Conservation (phyloP, 2,113 vertebrate genomes). For the Misgurnus mizolepis region DNA sequence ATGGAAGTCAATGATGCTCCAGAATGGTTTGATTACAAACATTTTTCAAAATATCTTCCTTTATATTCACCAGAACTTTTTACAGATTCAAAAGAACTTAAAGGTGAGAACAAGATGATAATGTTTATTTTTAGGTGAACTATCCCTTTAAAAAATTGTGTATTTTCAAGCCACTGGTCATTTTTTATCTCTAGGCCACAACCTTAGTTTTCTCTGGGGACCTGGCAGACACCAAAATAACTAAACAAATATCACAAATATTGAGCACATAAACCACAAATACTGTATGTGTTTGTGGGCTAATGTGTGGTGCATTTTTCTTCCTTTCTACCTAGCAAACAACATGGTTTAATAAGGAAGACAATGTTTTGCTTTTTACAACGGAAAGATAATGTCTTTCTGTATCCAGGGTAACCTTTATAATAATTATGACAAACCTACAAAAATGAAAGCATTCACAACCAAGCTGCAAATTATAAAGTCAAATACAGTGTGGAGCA, state of each 20-base stretch:
- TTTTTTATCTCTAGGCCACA: background rate
- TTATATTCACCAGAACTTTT: no score
- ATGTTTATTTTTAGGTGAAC: no score
- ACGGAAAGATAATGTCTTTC: background rate
- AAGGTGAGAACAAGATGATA: no score
- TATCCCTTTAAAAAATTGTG: no score
- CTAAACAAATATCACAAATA: background rate
- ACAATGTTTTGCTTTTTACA: slow-evolving; percentile 14
- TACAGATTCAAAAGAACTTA: no score
- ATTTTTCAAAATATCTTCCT: no score
- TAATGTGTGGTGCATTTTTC: background rate
- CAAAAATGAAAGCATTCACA: slow-evolving; percentile 15
- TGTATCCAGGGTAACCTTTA: slow-evolving; percentile 27
- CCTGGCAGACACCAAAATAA: background rate
- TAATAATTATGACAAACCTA: slow-evolving; percentile 33
- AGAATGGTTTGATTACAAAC: no score
- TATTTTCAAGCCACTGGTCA: background rate
- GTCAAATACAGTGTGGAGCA: slow-evolving; percentile 16
- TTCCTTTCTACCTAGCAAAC: slow-evolving; percentile 3
- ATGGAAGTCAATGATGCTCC: no score
- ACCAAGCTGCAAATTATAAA: slow-evolving; percentile 32
- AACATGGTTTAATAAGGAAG: slow-evolving; percentile 29
- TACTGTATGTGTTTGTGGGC: background rate
- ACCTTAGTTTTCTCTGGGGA: background rate
- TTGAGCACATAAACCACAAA: background rate